Evolutionary conservation across 2,888 invertebrate genomes (phyloP), one percentile per base, ranked within the genome.

Genomic region (Cepaea hortensis): DNA sequence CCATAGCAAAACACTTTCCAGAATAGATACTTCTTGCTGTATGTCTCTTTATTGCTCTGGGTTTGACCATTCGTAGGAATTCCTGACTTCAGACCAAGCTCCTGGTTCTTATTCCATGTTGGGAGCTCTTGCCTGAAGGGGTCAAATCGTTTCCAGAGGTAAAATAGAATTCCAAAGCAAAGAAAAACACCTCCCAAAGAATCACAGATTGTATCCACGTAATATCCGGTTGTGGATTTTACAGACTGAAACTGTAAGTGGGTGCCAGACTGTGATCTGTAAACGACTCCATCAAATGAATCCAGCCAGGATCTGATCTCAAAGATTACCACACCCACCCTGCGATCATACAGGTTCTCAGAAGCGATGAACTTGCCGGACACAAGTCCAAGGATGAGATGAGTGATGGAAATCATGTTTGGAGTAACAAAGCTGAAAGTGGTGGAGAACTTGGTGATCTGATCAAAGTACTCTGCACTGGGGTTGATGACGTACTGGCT

Each of bases 401-500:
- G 84, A 3, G 85, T 81, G 81, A 87, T 85, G 23, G 97, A 97
- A 91, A 98, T 97, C 95, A 96, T 96, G 94, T 98, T 97, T 0
- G 98, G 97, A 0, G 97, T 97, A 88, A 98, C 96, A 95, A 94
- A 94, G 84, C 90, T 91, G 89, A 94, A 94, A 46, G 92, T 88
- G 62, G 95, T 95, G 0, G 96, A 96, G 90, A 97, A 96, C 3
- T 96, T 95, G 48, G 96, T 94, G 9, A 96, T 90, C 82, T 91
- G 89, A 93, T 97, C 97, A 65, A 97, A 95, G 48, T 97, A 94
- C 6, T 96, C 96, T n/a, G 97, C 97, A 77, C 97, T 93, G 0
- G 98, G 98, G 1, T 96, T 96, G 92, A 97, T 96, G 46, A 98
- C 95, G 92, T 97, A 98, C 92, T 97, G 97, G 93, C 97, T 97